Conservation (phyloP, 2,113 vertebrate species). For the Trichomycterus rosablanca region DNA sequence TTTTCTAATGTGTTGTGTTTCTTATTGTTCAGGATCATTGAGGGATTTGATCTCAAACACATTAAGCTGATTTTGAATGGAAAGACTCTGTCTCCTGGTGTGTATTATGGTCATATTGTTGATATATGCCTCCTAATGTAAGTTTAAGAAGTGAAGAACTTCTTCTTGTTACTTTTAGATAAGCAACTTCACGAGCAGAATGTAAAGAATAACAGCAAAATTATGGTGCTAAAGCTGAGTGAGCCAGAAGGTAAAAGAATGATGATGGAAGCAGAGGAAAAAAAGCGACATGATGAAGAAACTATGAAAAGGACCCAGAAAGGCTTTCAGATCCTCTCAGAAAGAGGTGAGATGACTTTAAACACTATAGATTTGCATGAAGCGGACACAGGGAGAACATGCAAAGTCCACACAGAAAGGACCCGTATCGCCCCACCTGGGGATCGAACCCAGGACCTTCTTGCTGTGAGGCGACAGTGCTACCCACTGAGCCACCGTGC, state of each 20-base stretch:
- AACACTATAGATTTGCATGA: no score
- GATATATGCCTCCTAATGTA: neutral
- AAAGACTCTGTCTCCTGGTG: constrained; percentile 57
- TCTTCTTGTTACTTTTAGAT: constrained; percentile 55
- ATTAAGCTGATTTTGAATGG: constrained; percentile 69
- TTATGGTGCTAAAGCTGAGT: constrained; percentile 84
- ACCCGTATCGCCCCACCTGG: no score
- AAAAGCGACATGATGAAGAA: constrained; percentile 65
- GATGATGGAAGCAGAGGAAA: constrained; percentile 67
- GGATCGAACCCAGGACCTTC: no score
- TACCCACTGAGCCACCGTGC: no score
- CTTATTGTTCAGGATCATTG: constrained; percentile 53
- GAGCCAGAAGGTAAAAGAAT: constrained; percentile 68
- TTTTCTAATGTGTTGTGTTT: neutral
- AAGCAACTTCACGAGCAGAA: constrained; percentile 79
- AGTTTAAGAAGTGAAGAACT: neutral
- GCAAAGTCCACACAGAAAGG: no score
- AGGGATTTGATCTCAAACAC: constrained; percentile 48
- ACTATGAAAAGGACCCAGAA: constrained; percentile 80
- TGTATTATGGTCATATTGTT: constrained; percentile 6
- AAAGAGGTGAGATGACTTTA: constrained; percentile 76
- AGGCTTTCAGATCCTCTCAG: constrained; percentile 86
- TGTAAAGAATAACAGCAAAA: constrained; percentile 82
- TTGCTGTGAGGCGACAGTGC: no score
- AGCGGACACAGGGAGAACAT: no score